Percentiles rank a stretch among this genome's conserved stretches.
Conservation (phyloP, 2,113 vertebrate genomes). For the Bambusicola thoracicus region DNA sequence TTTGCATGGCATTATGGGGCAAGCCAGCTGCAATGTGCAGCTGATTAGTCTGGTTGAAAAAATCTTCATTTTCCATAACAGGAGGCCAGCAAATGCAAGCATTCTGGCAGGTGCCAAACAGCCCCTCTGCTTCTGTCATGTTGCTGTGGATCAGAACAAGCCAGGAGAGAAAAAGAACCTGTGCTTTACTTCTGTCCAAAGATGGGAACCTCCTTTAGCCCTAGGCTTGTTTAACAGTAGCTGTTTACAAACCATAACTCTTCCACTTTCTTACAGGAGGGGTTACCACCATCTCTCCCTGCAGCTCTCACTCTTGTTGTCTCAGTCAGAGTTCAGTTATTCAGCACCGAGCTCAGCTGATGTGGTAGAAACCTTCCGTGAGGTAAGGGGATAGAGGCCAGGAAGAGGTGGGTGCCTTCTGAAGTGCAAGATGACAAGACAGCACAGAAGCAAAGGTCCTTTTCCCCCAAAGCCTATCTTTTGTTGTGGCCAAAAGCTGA, state of each 20-base stretch:
- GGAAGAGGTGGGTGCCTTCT: background rate
- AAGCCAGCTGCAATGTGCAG: constrained; percentile 32
- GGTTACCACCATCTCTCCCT: background rate
- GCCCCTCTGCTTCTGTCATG: background rate
- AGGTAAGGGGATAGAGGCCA: background rate
- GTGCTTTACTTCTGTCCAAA: background rate
- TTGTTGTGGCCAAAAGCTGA: background rate
- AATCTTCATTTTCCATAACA: background rate
- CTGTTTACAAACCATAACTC: background rate
- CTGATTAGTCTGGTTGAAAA: constrained; percentile 52
- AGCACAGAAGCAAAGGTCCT: background rate
- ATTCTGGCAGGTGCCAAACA: background rate
- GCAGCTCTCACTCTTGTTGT: background rate
- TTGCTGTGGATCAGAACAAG: background rate
- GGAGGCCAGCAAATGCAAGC: constrained; percentile 21
- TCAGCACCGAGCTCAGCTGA: background rate
- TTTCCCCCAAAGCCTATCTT: background rate
- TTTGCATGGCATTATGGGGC: constrained; percentile 42
- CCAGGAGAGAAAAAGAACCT: background rate
- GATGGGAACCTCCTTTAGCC: background rate
- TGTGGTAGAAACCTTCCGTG: background rate
- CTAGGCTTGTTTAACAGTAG: background rate
- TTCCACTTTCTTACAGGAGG: background rate
- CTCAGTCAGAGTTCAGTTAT: background rate
- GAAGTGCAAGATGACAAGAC: background rate